Percentiles rank a stretch among this genome's conserved stretches.
Conservation (phyloP, 2,888 invertebrate species). For the Bhutanitis thaidina region DNA sequence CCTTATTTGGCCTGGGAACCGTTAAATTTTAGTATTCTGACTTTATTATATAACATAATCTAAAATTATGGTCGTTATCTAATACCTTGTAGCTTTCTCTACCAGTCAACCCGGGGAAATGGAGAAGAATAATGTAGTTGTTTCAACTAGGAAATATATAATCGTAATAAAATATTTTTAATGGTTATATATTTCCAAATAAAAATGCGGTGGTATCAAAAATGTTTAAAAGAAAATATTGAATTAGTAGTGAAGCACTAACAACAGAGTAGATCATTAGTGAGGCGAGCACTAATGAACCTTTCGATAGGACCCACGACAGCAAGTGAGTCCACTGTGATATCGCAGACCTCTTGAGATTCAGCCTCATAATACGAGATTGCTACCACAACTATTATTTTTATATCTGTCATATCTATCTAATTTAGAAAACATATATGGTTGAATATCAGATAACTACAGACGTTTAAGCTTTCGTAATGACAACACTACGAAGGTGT, state of each 20-base stretch:
- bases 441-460: too few relatives aligned
- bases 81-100: too few relatives aligned
- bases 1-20: too few relatives aligned
- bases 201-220: background rate
- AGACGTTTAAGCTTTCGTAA: background rate
- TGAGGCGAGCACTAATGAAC: slow-evolving; percentile 67
- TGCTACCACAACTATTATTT: background rate
- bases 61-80: too few relatives aligned
- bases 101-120: too few relatives aligned
- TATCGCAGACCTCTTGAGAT: slow-evolving; percentile 24
- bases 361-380: slow-evolving; percentile 10
- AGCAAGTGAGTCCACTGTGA: slow-evolving; percentile 30
- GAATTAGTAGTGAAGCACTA: slow-evolving; percentile 7
- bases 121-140: background rate
- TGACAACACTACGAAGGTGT: background rate
- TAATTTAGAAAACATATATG: too few relatives aligned
- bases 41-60: too few relatives aligned
- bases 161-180: too few relatives aligned
- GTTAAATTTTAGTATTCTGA: too few relatives aligned
- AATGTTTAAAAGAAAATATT: slow-evolving; percentile 2
- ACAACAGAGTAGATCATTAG: slow-evolving; percentile 55
- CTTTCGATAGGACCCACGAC: slow-evolving; percentile 47
- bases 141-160: too few relatives aligned
- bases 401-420: background rate
- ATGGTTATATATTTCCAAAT: background rate